Percentiles rank a stretch among this genome's conserved stretches.
These are phyloP conservation scores for Nothobranchius kuhntae DNA, from an alignment of 2,113 vertebrate species.

Conservation along the genomic window DNA sequence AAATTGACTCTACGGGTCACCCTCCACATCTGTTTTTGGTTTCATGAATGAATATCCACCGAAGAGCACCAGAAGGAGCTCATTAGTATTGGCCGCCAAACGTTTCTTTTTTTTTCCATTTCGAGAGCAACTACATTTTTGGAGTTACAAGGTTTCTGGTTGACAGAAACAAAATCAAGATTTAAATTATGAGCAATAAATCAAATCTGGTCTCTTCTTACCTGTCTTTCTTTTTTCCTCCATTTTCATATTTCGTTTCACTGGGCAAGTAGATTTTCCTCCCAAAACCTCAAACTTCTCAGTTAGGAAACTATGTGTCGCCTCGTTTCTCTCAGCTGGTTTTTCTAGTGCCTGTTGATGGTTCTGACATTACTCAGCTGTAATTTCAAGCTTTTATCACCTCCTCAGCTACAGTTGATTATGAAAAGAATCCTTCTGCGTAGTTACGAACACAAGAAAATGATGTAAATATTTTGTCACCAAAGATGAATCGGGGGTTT, in stretches of 20 bases:
- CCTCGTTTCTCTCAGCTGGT: background rate
- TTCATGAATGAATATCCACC: background rate
- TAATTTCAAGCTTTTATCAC: conserved; percentile 40
- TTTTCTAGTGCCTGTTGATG: conserved; percentile 11
- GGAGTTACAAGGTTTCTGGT: background rate
- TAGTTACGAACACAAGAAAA: conserved; percentile 46
- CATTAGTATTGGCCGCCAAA: background rate
- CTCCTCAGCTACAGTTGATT: conserved; percentile 36
- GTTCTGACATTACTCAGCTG: conserved; percentile 29
- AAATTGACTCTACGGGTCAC: background rate
- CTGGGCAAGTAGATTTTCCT: background rate
- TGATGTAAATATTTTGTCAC: conserved; percentile 51
- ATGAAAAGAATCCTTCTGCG: conserved; percentile 17
- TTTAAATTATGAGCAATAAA: background rate
- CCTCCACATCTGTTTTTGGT: background rate
- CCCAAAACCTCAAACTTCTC: background rate
- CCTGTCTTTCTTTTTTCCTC: too few relatives aligned
- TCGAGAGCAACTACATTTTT: background rate
- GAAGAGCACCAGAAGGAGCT: background rate
- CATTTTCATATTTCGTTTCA: too few relatives aligned
- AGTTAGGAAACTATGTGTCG: background rate
- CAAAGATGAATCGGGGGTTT: conserved; percentile 36
- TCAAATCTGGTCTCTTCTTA: too few relatives aligned
- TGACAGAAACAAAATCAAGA: background rate
- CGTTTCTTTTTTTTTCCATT: background rate